Conservation (phyloP, 2,797 vertebrate genomes). For the Falco biarmicus region DNA sequence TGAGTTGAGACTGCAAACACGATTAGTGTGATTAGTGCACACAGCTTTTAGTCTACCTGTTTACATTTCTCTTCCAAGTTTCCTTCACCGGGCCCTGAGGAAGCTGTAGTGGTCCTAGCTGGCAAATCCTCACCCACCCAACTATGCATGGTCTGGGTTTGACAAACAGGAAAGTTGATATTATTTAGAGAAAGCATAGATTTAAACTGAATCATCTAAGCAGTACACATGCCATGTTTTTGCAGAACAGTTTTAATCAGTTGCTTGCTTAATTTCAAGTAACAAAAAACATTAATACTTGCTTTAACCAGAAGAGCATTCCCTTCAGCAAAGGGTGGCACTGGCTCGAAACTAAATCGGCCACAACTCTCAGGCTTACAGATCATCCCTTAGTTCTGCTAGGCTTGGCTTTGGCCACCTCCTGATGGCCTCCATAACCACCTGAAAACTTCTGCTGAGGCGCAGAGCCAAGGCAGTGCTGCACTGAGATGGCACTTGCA, state of each 20-base stretch:
- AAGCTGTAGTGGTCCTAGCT: slow-evolving; percentile 85
- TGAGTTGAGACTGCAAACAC: slow-evolving; percentile 69
- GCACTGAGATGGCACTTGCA: neutral
- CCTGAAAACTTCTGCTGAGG: neutral
- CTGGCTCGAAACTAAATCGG: neutral
- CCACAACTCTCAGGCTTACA: neutral
- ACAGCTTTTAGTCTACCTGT: slow-evolving; percentile 87
- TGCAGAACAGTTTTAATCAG: neutral
- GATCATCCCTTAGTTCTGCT: neutral
- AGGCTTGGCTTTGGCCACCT: neutral
- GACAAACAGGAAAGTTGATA: slow-evolving; percentile 74
- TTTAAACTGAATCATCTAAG: neutral
- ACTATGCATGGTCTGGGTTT: slow-evolving; percentile 88
- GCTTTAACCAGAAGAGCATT: neutral
- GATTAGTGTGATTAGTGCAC: slow-evolving; percentile 75
- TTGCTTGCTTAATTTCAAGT: neutral
- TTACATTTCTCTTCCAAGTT: slow-evolving; percentile 95
- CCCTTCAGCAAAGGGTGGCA: neutral
- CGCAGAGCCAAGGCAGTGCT: neutral
- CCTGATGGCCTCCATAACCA: neutral
- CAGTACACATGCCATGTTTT: neutral
- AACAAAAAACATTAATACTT: neutral
- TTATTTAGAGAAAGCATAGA: slow-evolving; percentile 16
- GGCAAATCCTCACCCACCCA: slow-evolving; percentile 91
- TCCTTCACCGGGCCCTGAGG: slow-evolving; percentile 89